Percentiles rank a stretch among this genome's conserved stretches.
phyloP scores from a whole-genome alignment of 2,888 invertebrate genomes.

The Sinopyrophorus schimmeli region DNA sequence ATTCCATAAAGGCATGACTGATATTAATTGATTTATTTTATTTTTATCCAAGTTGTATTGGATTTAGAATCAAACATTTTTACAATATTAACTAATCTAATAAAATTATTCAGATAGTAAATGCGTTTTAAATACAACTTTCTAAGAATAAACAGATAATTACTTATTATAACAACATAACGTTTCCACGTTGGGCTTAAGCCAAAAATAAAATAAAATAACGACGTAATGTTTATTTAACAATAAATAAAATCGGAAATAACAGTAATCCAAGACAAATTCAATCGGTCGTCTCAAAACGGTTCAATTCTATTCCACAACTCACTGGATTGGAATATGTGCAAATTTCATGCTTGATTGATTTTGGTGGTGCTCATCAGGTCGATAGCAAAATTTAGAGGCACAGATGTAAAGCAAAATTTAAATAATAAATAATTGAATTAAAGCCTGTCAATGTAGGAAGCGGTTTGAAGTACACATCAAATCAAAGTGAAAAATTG shows the following conservation, averaged over 20 bases:
- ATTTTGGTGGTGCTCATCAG: slow-evolving; percentile 8
- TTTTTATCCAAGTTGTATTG: too few species aligned
- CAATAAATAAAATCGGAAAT: neutral
- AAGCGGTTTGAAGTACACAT: slow-evolving; percentile 15
- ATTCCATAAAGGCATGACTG: too few species aligned
- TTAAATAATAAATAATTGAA: slow-evolving; percentile 35
- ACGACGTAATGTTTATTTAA: neutral
- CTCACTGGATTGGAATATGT: slow-evolving; percentile 9
- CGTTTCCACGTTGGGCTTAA: neutral
- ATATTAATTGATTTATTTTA: too few species aligned
- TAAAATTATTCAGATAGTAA: too few species aligned
- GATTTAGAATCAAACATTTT: too few species aligned
- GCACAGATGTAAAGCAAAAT: slow-evolving; percentile 32
- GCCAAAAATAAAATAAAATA: neutral
- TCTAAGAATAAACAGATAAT: neutral
- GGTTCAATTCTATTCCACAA: neutral
- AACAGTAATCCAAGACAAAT: slow-evolving; percentile 9
- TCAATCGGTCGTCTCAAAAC: slow-evolving; percentile 3
- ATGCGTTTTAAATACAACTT: too few species aligned
- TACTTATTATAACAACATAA: neutral
- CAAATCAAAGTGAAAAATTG: too few species aligned
- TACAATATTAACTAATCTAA: too few species aligned
- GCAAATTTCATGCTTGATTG: slow-evolving; percentile 14
- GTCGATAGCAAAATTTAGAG: slow-evolving; percentile 25
- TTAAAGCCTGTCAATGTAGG: slow-evolving; percentile 29